Evolutionary conservation across 2,797 vertebrate species (phyloP).

Genomic region (Onychomys arenicola): DNA sequence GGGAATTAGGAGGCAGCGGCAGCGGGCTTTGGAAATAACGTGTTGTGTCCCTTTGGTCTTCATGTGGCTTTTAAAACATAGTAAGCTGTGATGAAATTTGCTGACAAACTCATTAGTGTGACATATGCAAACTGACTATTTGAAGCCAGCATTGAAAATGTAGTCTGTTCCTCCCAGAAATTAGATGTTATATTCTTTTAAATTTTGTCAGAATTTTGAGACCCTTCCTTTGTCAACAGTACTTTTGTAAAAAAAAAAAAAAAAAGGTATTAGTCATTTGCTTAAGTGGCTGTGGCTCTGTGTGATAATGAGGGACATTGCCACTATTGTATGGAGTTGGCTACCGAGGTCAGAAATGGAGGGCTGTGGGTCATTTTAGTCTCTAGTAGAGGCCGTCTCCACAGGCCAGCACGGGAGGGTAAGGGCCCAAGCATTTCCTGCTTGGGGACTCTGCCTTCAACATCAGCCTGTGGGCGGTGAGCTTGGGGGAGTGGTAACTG

Average conservation of each 20-base stretch:
- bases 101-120: background rate
- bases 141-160: background rate
- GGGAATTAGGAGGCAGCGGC: background rate
- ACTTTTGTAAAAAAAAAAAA: too few relatives aligned
- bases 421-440: constrained; percentile 36
- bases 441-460: background rate
- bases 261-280: background rate
- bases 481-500: constrained; percentile 40
- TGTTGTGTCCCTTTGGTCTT: background rate
- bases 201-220: background rate
- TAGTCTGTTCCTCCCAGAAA: background rate
- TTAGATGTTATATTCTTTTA: constrained; percentile 70
- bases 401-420: background rate
- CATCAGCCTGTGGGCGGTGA: background rate
- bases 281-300: background rate
- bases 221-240: constrained; percentile 51
- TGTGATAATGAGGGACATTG: background rate
- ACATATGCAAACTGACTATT: background rate
- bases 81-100: background rate
- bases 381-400: constrained; percentile 25
- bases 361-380: constrained; percentile 30
- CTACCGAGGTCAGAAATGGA: constrained; percentile 62
- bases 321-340: constrained; percentile 44
- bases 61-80: constrained; percentile 21
- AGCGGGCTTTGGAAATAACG: background rate